phyloP scores from a whole-genome alignment of 2,113 vertebrate genomes.

The Xiphias gladius region DNA sequence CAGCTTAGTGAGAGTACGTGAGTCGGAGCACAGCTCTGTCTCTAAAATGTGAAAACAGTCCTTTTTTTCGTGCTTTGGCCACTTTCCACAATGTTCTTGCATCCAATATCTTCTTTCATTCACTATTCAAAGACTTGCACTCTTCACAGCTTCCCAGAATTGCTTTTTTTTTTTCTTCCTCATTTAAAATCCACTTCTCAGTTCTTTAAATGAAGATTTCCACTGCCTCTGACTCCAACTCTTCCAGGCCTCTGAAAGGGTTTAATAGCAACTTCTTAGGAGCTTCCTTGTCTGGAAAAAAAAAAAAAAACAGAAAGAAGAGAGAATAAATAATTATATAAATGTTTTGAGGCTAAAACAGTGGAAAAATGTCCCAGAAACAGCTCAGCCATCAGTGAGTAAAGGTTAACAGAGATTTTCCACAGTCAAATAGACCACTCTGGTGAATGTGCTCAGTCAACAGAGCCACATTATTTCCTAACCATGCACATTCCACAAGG shows the following conservation, averaged over 20 bases:
- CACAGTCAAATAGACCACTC: slow-evolving; percentile 54
- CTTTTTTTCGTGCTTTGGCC: slow-evolving; percentile 16
- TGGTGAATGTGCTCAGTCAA: slow-evolving; percentile 70
- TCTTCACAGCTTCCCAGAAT: slow-evolving; percentile 65
- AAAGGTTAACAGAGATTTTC: slow-evolving; percentile 72
- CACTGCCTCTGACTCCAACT: slow-evolving; percentile 80
- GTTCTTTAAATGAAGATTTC: slow-evolving; percentile 84
- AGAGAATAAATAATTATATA: slow-evolving; percentile 31
- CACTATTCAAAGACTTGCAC: slow-evolving; percentile 46
- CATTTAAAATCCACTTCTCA: slow-evolving; percentile 42
- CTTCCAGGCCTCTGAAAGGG: slow-evolving; percentile 80
- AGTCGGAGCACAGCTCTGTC: slow-evolving; percentile 78
- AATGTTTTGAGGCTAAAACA: slow-evolving; percentile 39
- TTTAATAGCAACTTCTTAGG: slow-evolving; percentile 70
- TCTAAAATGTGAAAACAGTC: slow-evolving; percentile 63
- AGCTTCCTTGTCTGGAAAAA: slow-evolving; percentile 65
- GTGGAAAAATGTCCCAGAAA: slow-evolving; percentile 42
- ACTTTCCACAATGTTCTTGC: slow-evolving; percentile 65
- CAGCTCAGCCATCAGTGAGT: slow-evolving; percentile 48
- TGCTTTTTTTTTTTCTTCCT: slow-evolving; percentile 9
- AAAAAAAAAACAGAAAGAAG: not conserved
- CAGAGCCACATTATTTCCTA: slow-evolving; percentile 69
- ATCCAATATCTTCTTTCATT: slow-evolving; percentile 62
- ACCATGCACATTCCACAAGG: slow-evolving; percentile 72
- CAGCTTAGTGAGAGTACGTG: slow-evolving; percentile 56